Conservation (phyloP, 2,113 vertebrate genomes). For the Ailurus styani region DNA sequence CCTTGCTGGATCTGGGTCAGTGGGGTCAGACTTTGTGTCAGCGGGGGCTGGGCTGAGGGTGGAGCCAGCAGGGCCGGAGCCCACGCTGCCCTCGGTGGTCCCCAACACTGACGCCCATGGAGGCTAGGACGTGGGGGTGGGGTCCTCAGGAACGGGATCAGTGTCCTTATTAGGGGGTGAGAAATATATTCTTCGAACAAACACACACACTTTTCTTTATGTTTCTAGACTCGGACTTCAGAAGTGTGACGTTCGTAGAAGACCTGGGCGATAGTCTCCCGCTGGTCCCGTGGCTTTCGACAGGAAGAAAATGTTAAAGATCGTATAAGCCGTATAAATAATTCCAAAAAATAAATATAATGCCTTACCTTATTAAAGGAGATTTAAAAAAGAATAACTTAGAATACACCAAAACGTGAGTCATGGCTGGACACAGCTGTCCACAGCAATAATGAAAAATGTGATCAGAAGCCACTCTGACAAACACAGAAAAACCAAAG, state of each 20-base stretch:
- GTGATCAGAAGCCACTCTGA: not conserved
- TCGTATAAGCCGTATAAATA: not conserved
- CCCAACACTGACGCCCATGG: not conserved
- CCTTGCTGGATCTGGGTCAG: too few species aligned
- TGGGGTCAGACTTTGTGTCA: too few species aligned
- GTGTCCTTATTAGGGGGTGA: not conserved
- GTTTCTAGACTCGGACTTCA: not conserved
- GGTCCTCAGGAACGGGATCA: not conserved
- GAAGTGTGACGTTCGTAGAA: not conserved
- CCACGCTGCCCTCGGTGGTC: fast-evolving
- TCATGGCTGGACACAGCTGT: not conserved
- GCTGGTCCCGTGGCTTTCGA: not conserved
- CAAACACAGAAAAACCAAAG: not conserved
- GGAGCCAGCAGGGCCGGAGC: fast-evolving
- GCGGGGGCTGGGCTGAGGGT: fast-evolving
- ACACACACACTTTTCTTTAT: not conserved
- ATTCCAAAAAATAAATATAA: not conserved
- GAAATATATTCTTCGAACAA: not conserved
- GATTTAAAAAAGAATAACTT: not conserved
- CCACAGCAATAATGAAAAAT: not conserved
- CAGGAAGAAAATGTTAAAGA: not conserved
- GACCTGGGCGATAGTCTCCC: not conserved
- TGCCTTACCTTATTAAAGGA: not conserved
- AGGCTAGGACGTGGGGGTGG: too few species aligned
- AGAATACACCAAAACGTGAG: not conserved